A percentile compares a stretch with the other conserved stretches of the same genome.
Evolutionary conservation across 2,888 invertebrate genomes (phyloP).

Genomic region (Parasteatoda lunata): DNA sequence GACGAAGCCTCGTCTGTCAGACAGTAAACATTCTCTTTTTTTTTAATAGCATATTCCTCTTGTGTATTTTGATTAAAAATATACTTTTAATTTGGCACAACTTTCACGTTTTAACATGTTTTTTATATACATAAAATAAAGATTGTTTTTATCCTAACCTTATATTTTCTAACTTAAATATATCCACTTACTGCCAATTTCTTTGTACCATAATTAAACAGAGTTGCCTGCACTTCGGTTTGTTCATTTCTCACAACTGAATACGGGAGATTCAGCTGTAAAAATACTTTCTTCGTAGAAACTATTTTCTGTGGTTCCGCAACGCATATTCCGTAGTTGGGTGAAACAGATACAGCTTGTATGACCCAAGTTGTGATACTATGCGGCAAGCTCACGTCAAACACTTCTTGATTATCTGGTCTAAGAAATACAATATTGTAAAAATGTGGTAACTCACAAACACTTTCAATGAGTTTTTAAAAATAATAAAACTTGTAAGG

Average conservation of each 20-base stretch:
- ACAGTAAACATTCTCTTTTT: no score
- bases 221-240: slow-evolving; percentile 70
- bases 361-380: slow-evolving; percentile 71
- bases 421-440: slow-evolving; percentile 23
- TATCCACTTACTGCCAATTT: slow-evolving; percentile 46
- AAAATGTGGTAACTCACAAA: not conserved
- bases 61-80: no score
- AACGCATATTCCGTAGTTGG: slow-evolving; percentile 69
- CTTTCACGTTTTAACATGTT: no score
- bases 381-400: slow-evolving; percentile 68
- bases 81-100: no score
- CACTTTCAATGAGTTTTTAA: not conserved
- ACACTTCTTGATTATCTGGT: slow-evolving; percentile 32
- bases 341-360: slow-evolving; percentile 68
- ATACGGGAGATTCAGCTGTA: slow-evolving; percentile 70
- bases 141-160: no score
- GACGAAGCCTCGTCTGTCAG: no score
- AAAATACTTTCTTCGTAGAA: slow-evolving; percentile 69
- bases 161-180: no score
- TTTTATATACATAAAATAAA: no score
- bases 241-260: slow-evolving; percentile 71
- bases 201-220: slow-evolving; percentile 70
- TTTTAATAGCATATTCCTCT: no score
- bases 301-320: slow-evolving; percentile 64
- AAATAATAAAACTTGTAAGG: not conserved